Base-by-base conservation (phyloP, 2,888 invertebrate species). In the Erannis defoliaria region DNA sequence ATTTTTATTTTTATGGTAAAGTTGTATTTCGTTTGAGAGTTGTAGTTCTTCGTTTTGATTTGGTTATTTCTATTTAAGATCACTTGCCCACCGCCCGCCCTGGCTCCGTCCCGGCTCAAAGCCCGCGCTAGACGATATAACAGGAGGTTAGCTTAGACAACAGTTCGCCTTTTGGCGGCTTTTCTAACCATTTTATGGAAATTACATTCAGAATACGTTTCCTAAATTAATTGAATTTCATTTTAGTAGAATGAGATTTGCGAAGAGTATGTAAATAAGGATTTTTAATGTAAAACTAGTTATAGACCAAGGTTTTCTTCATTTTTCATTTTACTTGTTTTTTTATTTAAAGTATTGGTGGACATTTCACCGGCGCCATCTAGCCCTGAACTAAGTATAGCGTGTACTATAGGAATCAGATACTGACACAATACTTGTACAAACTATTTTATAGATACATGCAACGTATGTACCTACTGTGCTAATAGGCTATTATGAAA, bases 151-250 rank as follows among this genome's bases (percentile, higher is more conserved):
- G 75, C 65, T 77, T 67, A 73, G 64, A 67, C 60, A 77, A 81
- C 81, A 77, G 74, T 70, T 71, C 71, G 74, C 72, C 74, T 76
- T 75, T 74, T 75, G 67, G 55, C 71, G 66, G 75, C 61, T 65
- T 77, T 81, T 78, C 73, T 70, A 67, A 76, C 68, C 70, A 72
- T 78, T 84, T 83, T 79, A 83, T 75, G 72, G 72, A 83, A 79
- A 88, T 88, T 84, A 81, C 62, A 82, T 82, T 86, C 80, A 67
- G 72, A 78, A 81, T 77, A 69, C 58, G 26, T 58, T 67, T 54
- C 66, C 68, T 63, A 65, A 70, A 72, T 73, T 64, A 53, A 66
- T 62, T 64, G 61, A 67, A 62, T 55, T 65, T 62, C 16, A 50
- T 50, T 26, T 45, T 55, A 45, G 72, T 72, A 64, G 61, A 57